Evolutionary conservation across 2,888 invertebrate species (phyloP).

Genomic region (Epsilonema sp.): DNA sequence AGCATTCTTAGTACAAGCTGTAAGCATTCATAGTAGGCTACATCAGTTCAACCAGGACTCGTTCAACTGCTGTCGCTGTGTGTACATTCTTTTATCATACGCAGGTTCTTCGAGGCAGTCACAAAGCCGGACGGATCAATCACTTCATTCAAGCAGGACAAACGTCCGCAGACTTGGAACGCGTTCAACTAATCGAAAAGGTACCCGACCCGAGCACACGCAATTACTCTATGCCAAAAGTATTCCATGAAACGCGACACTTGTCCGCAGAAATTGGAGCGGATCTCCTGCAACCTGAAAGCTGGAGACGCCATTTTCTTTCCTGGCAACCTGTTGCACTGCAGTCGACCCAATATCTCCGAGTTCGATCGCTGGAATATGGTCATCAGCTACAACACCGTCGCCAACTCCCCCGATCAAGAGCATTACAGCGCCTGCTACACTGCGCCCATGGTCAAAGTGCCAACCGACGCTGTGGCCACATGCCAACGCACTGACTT

Average conservation of each 20-base stretch:
- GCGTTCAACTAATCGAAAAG: background rate
- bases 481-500: background rate
- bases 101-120: constrained; percentile 2
- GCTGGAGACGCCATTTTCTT: constrained; percentile 1
- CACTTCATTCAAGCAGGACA: background rate
- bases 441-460: background rate
- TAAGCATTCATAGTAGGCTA: too few relatives aligned
- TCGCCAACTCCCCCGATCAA: background rate
- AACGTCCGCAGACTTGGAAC: background rate
- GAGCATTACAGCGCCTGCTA: background rate
- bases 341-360: background rate
- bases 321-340: constrained; percentile 3
- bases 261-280: background rate
- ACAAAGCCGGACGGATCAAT: background rate
- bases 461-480: background rate
- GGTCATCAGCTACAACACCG: background rate
- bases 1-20: too few relatives aligned
- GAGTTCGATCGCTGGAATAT: background rate
- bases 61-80: too few relatives aligned
- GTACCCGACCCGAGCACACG: background rate
- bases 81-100: too few relatives aligned
- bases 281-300: background rate
- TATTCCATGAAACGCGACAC: too few relatives aligned
- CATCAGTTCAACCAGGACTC: too few relatives aligned
- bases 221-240: too few relatives aligned